phyloP scores from a whole-genome alignment of 2,888 invertebrate species.

The Heliconius hortense region DNA sequence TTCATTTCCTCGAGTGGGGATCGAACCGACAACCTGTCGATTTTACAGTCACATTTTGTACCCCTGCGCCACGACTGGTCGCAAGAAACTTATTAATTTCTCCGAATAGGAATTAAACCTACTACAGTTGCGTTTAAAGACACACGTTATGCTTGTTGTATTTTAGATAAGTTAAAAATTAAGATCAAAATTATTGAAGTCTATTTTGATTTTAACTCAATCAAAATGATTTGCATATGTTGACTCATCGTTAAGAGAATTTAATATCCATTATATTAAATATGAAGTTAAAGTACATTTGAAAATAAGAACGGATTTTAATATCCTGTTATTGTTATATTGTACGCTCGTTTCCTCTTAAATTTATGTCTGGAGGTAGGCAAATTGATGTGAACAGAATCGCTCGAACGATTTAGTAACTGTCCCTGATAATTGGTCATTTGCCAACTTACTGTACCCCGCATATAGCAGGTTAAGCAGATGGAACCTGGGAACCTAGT shows the following conservation, averaged over 20 bases:
- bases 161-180: no score
- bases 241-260: slow-evolving; percentile 9
- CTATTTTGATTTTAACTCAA: background rate
- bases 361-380: slow-evolving; percentile 5
- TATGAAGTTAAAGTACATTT: slow-evolving; percentile 9
- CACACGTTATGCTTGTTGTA: no score
- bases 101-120: no score
- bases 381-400: slow-evolving; percentile 6
- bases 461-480: no score
- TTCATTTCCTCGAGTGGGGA: no score
- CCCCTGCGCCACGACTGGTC: no score
- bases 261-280: slow-evolving; percentile 3
- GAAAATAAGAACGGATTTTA: slow-evolving; percentile 18
- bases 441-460: no score
- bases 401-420: background rate
- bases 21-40: no score
- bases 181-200: background rate
- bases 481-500: no score
- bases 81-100: no score
- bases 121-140: no score
- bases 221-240: background rate
- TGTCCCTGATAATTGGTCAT: background rate
- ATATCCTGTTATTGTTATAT: slow-evolving; percentile 16
- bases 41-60: no score
- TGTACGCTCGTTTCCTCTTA: slow-evolving; percentile 5